A percentile compares a stretch with the other conserved stretches of the same genome.
These are phyloP conservation scores for Channa striata DNA, from an alignment of 2,797 vertebrate genomes.

Conservation along the genomic window DNA sequence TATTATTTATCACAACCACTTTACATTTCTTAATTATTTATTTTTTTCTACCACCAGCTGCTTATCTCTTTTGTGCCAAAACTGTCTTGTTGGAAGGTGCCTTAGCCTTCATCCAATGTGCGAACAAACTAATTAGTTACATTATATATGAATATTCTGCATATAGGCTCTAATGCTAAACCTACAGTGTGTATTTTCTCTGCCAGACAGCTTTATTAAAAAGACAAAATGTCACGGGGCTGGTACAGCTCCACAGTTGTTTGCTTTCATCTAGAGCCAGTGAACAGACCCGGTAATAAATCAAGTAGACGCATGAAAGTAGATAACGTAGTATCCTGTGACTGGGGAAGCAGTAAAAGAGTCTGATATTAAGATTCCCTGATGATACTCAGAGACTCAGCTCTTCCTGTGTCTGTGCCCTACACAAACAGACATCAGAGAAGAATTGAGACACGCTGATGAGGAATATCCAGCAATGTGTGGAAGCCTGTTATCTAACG, in stretches of 20 bases:
- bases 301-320: constrained; percentile 79
- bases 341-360: constrained; percentile 65
- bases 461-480: constrained; percentile 68
- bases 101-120: background rate
- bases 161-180: constrained; percentile 23
- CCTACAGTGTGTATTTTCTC: constrained; percentile 37
- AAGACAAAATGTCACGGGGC: constrained; percentile 67
- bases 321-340: constrained; percentile 75
- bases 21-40: no score
- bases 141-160: constrained; percentile 39
- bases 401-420: constrained; percentile 61
- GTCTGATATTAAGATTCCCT: constrained; percentile 79
- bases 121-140: constrained; percentile 21
- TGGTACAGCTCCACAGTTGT: constrained; percentile 61
- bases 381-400: constrained; percentile 65
- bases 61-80: background rate
- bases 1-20: no score
- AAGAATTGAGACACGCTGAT: constrained; percentile 58
- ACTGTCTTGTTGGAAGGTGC: background rate
- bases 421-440: constrained; percentile 74
- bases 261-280: constrained; percentile 71
- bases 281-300: constrained; percentile 75
- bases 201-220: constrained; percentile 71
- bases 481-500: constrained; percentile 68
- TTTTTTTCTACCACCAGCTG: background rate